A percentile compares a stretch with the other conserved stretches of the same genome.
Evolutionary conservation across 2,888 invertebrate species (phyloP).

Genomic region (Heliconius hortense): DNA sequence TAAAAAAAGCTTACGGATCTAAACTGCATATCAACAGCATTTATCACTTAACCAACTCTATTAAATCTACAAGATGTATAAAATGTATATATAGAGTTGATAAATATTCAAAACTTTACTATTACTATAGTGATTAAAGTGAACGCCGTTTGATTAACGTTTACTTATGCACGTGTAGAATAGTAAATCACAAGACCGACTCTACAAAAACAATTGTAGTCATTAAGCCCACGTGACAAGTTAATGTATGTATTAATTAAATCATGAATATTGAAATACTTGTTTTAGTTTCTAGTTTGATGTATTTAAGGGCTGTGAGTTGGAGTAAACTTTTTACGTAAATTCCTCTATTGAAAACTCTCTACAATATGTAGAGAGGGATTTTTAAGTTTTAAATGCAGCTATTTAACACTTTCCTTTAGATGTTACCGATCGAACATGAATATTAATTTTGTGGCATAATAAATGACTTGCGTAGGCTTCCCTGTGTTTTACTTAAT

Average conservation of each 20-base stretch:
- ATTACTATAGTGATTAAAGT: slow-evolving; percentile 16
- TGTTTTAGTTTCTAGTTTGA: not conserved
- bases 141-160: slow-evolving; percentile 16
- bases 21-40: not conserved
- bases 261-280: slow-evolving; percentile 15
- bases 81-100: slow-evolving; percentile 12
- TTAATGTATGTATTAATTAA: slow-evolving; percentile 41
- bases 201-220: slow-evolving; percentile 34
- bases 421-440: slow-evolving; percentile 36
- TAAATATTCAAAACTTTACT: slow-evolving; percentile 20
- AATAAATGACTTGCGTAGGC: slow-evolving; percentile 37
- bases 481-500: slow-evolving; percentile 35
- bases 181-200: slow-evolving; percentile 29
- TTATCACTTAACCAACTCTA: slow-evolving; percentile 6
- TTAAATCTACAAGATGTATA: not conserved
- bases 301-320: not conserved
- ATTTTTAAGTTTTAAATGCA: slow-evolving; percentile 17
- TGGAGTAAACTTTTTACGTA: not conserved
- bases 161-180: slow-evolving; percentile 20
- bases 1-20: too few species aligned
- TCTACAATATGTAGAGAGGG: not conserved
- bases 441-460: slow-evolving; percentile 39
- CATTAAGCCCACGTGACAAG: slow-evolving; percentile 40
- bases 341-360: not conserved
- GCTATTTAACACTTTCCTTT: slow-evolving; percentile 26